Evolutionary conservation across 2,113 vertebrate genomes (phyloP).

Genomic region (Rhinogobius similis): DNA sequence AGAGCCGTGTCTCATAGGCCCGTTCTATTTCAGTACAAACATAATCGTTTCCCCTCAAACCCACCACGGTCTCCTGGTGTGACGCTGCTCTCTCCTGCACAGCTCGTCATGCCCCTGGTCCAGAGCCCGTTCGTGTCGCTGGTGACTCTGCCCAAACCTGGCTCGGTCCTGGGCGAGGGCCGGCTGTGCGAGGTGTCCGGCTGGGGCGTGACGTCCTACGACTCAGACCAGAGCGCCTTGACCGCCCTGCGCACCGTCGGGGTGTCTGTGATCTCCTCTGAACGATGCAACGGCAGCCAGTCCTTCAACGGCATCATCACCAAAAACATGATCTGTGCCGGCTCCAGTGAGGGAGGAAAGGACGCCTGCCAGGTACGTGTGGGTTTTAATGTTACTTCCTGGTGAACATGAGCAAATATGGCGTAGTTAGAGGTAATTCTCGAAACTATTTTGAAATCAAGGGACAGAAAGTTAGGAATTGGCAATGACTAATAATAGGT

Average conservation of each 20-base stretch:
- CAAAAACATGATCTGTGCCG: slow-evolving; percentile 81
- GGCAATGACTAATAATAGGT: too few species aligned
- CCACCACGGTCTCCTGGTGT: too few species aligned
- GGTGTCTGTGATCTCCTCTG: slow-evolving; percentile 72
- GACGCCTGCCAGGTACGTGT: slow-evolving; percentile 81
- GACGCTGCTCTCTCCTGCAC: slow-evolving; percentile 15
- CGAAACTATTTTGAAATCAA: too few species aligned
- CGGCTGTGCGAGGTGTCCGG: slow-evolving; percentile 77
- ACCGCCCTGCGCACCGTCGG: slow-evolving; percentile 59
- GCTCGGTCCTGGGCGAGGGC: slow-evolving; percentile 63
- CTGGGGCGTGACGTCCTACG: slow-evolving; percentile 73
- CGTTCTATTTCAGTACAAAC: too few species aligned
- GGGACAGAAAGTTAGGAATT: too few species aligned
- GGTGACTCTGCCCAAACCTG: slow-evolving; percentile 74
- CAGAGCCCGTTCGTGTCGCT: too few species aligned
- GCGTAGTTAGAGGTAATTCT: too few species aligned
- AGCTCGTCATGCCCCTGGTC: slow-evolving; percentile 74
- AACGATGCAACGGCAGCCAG: slow-evolving; percentile 74
- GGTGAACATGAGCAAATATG: too few species aligned
- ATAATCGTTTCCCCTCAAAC: too few species aligned
- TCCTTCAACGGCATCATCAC: slow-evolving; percentile 80
- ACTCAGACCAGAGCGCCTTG: slow-evolving; percentile 45
- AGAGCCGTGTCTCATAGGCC: too few species aligned
- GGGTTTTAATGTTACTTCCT: too few species aligned
- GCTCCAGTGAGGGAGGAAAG: slow-evolving; percentile 70